Evolutionary conservation across 2,113 vertebrate genomes (phyloP), one percentile per base, ranked within the genome.

Genomic region (Romanogobio albipinnatus): DNA sequence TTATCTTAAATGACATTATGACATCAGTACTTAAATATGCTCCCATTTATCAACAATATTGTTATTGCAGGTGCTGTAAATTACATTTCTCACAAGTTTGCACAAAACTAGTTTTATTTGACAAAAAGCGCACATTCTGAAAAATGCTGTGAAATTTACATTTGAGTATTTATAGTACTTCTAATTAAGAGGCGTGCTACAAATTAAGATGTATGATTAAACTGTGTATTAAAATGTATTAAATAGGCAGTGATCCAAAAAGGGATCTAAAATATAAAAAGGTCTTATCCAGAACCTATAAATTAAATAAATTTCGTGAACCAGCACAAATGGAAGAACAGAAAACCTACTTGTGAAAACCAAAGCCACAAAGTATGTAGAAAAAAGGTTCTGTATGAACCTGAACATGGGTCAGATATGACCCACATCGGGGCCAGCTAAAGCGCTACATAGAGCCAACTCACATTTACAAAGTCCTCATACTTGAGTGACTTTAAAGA

Each of bases 321-420:
- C 80, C 64, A 82, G 64, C 80, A 82, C 80, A 82, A 82, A 82
- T 68, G 26, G 26, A 81, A 51, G 62, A 81, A 26, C 58, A 62
- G 14, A 81, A 68, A 33, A 53, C 58, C 66, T 70, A 39, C 2
- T 74, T 74, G 36, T 77, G 51, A 75, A 75, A 75, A 8, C n/a
- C 19, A 14, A 29, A 26, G 14, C 22, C 43, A 62, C 24, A 9
- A 75, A 76, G 15, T 14, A 29, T 76, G 22, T 47, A 56, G 11
- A 11, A 49, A 45, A 43, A 75, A 51, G 22, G 70, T 36, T 73
- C 39, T 73, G 39, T 1, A 73, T 17, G n/a, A 29, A 26, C n/a
- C 73, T 75, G 73, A 75, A 75, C 22, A 2, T 47, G n/a, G 45
- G 14, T 51, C 45, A 15, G 11, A 29, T 76, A 22, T 47, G 7